Conservation (phyloP, 2,113 vertebrate species). For the Desmodus rotundus region DNA sequence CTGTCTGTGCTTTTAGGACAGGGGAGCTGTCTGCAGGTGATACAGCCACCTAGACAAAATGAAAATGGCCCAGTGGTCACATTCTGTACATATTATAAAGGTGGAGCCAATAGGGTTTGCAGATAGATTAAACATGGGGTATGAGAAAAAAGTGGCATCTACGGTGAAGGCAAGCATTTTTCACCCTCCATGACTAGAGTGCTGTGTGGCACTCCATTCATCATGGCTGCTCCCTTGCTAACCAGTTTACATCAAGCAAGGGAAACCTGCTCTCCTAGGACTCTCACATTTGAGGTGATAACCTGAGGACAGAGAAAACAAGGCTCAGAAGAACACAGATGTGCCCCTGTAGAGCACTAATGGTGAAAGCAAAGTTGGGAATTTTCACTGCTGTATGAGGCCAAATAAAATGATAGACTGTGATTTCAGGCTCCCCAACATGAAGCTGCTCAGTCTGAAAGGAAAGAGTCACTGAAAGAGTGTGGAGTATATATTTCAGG, state of each 20-base stretch:
- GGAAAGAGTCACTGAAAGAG: neutral
- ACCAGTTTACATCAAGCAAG: neutral
- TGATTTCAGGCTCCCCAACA: neutral
- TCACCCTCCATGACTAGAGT: neutral
- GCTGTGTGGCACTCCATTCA: accelerated
- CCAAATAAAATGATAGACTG: neutral
- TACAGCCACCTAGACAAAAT: neutral
- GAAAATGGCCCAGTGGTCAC: neutral
- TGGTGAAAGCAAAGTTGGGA: neutral
- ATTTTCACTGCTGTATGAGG: neutral
- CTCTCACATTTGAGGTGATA: neutral
- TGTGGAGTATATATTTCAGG: neutral
- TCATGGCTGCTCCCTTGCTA: too few relatives aligned
- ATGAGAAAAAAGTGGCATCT: neutral
- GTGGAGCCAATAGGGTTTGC: neutral
- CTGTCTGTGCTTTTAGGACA: neutral
- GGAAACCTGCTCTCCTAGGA: neutral
- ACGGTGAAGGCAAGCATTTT: neutral
- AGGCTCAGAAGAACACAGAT: neutral
- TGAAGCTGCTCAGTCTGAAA: neutral
- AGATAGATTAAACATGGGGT: too few relatives aligned
- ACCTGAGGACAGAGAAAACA: neutral
- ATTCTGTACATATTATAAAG: neutral
- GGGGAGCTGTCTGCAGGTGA: neutral
- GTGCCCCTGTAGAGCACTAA: accelerated